A percentile compares a stretch with the other conserved stretches of the same genome.
Evolutionary conservation across 1,140 invertebrate genomes (phyloP).

Genomic region (Formica selysi): DNA sequence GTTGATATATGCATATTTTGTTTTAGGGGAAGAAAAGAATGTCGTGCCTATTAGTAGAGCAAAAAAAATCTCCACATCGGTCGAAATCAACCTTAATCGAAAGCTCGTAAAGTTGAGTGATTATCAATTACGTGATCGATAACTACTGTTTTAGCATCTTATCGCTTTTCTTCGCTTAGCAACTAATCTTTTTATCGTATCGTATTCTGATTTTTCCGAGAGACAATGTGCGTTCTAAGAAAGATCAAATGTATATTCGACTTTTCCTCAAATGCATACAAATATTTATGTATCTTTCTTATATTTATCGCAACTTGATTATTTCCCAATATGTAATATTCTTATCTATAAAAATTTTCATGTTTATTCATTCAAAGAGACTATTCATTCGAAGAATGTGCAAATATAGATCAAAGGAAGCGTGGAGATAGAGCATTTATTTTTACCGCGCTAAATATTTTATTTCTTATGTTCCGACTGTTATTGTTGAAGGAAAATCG

Average conservation of each 20-base stretch:
- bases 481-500: background rate
- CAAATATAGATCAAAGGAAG: background rate
- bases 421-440: background rate
- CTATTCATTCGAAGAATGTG: background rate
- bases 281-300: too few species aligned
- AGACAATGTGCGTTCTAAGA: background rate
- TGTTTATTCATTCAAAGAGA: background rate
- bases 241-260: background rate
- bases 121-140: background rate
- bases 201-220: background rate
- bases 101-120: background rate
- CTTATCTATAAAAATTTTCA: constrained; percentile 29
- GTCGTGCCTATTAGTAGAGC: background rate
- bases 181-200: background rate
- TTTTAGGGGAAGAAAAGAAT: background rate
- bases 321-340: background rate
- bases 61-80: background rate
- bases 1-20: background rate
- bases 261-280: too few species aligned
- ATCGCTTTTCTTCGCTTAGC: background rate
- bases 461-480: background rate
- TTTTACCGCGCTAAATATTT: background rate
- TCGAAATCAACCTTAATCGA: too few species aligned
- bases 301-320: too few species aligned
- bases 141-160: background rate